Evolutionary conservation across 2,113 vertebrate species (phyloP).

Genomic region (Peromyscus leucopus): DNA sequence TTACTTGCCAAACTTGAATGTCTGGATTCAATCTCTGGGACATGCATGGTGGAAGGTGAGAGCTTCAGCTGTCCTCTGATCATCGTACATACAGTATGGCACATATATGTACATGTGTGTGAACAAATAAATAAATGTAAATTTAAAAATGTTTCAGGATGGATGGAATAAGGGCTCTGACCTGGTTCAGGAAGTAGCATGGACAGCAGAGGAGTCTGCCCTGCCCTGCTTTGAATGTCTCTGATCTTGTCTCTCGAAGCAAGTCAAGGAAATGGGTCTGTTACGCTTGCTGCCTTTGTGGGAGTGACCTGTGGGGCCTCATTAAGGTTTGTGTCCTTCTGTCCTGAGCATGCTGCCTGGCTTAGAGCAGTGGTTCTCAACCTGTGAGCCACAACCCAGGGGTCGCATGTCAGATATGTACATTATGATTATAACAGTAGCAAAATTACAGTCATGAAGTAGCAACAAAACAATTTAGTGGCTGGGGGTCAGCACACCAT

Average conservation of each 20-base stretch:
- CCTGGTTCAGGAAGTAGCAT: rapidly evolving
- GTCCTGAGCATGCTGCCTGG: neutral
- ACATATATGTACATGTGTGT: neutral
- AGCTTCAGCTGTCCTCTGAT: neutral
- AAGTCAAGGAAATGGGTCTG: neutral
- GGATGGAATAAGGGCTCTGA: neutral
- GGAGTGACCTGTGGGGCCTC: too few relatives aligned
- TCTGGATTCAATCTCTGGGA: neutral
- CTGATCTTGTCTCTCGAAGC: neutral
- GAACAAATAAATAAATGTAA: neutral
- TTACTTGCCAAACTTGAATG: neutral
- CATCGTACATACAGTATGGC: too few relatives aligned
- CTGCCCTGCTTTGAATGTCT: neutral
- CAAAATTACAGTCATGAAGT: neutral
- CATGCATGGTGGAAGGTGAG: neutral
- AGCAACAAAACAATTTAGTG: neutral
- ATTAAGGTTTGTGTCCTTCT: neutral
- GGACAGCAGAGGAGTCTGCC: too few relatives aligned
- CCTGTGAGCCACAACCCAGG: neutral
- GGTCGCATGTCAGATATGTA: neutral
- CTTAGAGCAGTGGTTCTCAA: neutral
- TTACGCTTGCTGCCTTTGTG: neutral
- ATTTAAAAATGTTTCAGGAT: neutral
- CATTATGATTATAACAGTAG: neutral
- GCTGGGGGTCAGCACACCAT: neutral